Percentiles rank a stretch among this genome's conserved stretches.
Evolutionary conservation across 2,888 invertebrate genomes (phyloP).

Genomic region (Luffia ferchaultella): DNA sequence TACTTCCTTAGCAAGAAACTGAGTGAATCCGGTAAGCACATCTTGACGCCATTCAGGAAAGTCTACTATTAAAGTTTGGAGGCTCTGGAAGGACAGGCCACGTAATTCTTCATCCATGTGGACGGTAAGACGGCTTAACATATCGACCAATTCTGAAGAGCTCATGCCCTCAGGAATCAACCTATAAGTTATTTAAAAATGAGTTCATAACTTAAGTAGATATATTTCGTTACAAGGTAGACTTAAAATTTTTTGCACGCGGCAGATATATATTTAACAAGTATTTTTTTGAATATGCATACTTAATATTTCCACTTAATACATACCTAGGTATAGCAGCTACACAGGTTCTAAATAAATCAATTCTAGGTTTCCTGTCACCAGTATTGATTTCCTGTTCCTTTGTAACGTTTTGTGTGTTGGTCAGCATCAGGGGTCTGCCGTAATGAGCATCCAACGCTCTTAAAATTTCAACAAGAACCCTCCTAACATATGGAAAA

Average conservation of each 20-base stretch:
- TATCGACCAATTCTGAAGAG: constrained; percentile 91
- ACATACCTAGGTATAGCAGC: constrained; percentile 87
- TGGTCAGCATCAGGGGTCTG: constrained; percentile 95
- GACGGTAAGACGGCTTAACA: constrained; percentile 92
- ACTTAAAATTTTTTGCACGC: too few species aligned
- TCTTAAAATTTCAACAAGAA: constrained; percentile 93
- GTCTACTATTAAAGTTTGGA: constrained; percentile 95
- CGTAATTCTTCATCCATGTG: constrained; percentile 99
- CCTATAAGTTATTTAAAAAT: constrained; percentile 38
- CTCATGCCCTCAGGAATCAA: constrained; percentile 98
- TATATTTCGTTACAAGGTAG: too few species aligned
- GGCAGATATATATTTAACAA: constrained; percentile 6
- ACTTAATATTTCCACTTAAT: neutral
- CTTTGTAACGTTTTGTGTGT: constrained; percentile 94
- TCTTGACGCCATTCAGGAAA: constrained; percentile 98
- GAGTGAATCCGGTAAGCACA: constrained; percentile 92
- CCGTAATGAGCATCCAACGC: constrained; percentile 97
- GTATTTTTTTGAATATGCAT: too few species aligned
- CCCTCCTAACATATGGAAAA: constrained; percentile 93
- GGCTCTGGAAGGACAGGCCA: constrained; percentile 90
- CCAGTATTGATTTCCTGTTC: constrained; percentile 94
- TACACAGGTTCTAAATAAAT: constrained; percentile 97
- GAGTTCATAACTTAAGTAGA: too few species aligned
- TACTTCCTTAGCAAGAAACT: constrained; percentile 93
- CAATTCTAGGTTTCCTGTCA: constrained; percentile 97